These are phyloP conservation scores for Gobio occitaniae DNA, from an alignment of 2,797 vertebrate genomes.

Conservation along the genomic window DNA sequence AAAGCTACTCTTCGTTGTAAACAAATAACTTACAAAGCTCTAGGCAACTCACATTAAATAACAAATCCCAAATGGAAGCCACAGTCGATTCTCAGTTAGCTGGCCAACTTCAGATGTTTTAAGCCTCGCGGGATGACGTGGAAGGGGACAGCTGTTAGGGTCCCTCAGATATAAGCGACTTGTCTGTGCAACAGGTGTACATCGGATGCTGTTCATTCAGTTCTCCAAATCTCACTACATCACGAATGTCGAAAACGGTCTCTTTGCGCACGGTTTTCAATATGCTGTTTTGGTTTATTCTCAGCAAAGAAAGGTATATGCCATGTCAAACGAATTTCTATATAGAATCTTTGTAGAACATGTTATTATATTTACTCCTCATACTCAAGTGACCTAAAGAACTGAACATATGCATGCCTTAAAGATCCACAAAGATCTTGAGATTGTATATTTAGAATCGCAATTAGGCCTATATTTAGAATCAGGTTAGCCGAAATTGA, in stretches of 20 bases:
- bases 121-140: conserved; percentile 1
- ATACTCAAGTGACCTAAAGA: background rate
- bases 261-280: background rate
- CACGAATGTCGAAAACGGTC: background rate
- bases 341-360: background rate
- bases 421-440: background rate
- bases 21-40: background rate
- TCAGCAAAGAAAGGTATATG: background rate
- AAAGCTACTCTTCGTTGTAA: background rate
- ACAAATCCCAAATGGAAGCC: conserved; percentile 9
- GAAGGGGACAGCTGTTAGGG: conserved; percentile 17
- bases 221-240: background rate
- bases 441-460: background rate
- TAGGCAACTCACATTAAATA: background rate
- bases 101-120: background rate
- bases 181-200: conserved; percentile 43
- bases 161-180: conserved; percentile 1
- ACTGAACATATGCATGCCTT: background rate
- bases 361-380: background rate
- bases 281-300: background rate
- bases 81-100: background rate
- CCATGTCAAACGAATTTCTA: background rate
- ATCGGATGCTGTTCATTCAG: background rate
- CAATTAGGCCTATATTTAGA: background rate
- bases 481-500: background rate